Conservation (phyloP, 1,140 invertebrate genomes). For the Pogonomyrmex californicus region DNA sequence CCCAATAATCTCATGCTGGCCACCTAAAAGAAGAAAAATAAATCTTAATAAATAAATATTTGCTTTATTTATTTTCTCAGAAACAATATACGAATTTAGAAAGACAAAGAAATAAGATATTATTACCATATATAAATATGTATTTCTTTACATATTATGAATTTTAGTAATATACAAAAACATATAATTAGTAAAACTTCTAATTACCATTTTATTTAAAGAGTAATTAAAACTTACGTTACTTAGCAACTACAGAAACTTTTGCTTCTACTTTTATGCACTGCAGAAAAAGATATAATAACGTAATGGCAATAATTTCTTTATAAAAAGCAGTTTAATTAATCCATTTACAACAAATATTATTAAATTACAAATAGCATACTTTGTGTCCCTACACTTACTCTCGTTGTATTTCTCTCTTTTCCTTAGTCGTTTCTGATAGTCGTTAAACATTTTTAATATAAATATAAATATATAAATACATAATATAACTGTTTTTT, state of each 20-base stretch:
- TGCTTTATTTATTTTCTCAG: constrained; percentile 22
- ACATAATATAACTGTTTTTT: not conserved
- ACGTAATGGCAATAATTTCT: constrained; percentile 1
- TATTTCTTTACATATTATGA: not conserved
- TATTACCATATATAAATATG: not conserved
- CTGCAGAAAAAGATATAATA: not conserved
- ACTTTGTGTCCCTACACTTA: constrained; percentile 77
- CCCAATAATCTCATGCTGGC: constrained; percentile 92
- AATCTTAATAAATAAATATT: not conserved
- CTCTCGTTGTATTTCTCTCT: constrained; percentile 76
- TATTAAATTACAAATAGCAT: not conserved
- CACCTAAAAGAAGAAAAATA: constrained; percentile 87
- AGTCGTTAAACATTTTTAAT: constrained; percentile 67
- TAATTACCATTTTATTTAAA: not conserved
- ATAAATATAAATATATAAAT: not conserved
- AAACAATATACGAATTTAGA: not conserved
- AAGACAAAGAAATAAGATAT: constrained; percentile 18
- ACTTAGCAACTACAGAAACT: constrained; percentile 20
- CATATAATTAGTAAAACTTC: constrained; percentile 17
- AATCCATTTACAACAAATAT: constrained; percentile 13
- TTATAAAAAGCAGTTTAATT: not conserved
- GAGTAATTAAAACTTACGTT: constrained; percentile 21
- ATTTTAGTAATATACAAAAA: not conserved
- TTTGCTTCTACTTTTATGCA: constrained; percentile 29
- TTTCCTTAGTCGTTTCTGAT: constrained; percentile 79